Base-by-base conservation (phyloP, 2,888 invertebrate species). In the Phaonia tiefii region DNA sequence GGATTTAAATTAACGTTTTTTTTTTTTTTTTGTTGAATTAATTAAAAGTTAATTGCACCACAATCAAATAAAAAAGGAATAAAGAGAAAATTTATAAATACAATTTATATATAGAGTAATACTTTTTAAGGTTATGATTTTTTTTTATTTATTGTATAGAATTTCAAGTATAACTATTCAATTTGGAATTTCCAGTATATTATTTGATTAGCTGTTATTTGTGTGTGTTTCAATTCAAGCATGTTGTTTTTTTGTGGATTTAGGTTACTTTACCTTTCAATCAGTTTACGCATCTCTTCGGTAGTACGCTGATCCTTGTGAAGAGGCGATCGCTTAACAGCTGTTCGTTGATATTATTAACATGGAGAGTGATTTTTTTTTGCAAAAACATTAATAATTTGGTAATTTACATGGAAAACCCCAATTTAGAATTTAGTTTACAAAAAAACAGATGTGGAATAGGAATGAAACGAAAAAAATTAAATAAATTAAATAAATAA, bases 271-370 rank as follows among this genome's bases (percentile, higher is more conserved):
- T 94, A 97, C 97, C 97, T 97, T 95, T 97, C 97, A 93, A 97
- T 96, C 93, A 97, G 96, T 95, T 97, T 97, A 93, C 97, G 95
- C 96, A 97, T 97, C 94, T 97, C 97, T 94, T 97, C 97, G 92
- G 95, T 96, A 93, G 96, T 95, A 95, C 96, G 95, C 93, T 95
- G 96, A 94, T 97, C 96, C 96, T 96, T 96, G 93, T 92, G 92
- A 91, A 92, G 93, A 91, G 93, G 93, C 91, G 93, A 93, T 92
- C 93, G 92, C 91, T 93, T 93, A 92, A 93, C 91, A 87, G 91
- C 89, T 90, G 87, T 85, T 84, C 31, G 8, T n/a, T n/a, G n/a
- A n/a, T n/a, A n/a, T n/a, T n/a, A n/a, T n/a, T n/a, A n/a, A n/a
- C n/a, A n/a, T n/a, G n/a, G n/a, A n/a, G n/a, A n/a, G n/a, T n/a